phyloP scores from a whole-genome alignment of 2,888 invertebrate species.

The Plemyria rubiginata region DNA sequence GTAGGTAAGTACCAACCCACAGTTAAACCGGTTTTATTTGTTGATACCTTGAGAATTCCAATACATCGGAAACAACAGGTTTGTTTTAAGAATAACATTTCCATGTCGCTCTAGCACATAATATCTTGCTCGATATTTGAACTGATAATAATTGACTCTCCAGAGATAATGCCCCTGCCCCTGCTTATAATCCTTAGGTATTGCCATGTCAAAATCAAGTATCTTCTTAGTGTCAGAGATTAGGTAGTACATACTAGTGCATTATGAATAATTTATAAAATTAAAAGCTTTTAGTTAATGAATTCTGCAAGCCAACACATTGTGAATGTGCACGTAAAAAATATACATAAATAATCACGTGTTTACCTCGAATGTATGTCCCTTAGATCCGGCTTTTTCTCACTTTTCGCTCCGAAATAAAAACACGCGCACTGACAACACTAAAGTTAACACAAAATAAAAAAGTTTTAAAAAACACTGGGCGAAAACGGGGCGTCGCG shows the following conservation, averaged over 20 bases:
- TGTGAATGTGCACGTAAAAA: constrained; percentile 49
- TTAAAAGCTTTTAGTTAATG: too few relatives aligned
- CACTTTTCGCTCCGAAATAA: constrained; percentile 37
- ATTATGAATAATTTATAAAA: too few relatives aligned
- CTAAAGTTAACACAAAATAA: constrained; percentile 48
- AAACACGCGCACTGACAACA: constrained; percentile 55
- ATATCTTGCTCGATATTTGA: neutral
- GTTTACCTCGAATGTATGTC: constrained; percentile 57
- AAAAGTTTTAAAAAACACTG: constrained; percentile 43
- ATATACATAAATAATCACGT: constrained; percentile 52
- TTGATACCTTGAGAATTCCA: constrained; percentile 12
- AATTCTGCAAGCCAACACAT: constrained; percentile 43
- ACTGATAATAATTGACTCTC: too few relatives aligned
- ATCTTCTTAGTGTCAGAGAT: too few relatives aligned
- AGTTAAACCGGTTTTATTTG: constrained; percentile 2
- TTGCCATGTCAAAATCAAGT: too few relatives aligned
- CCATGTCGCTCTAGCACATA: neutral
- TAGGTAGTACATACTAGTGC: too few relatives aligned
- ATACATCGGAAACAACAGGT: constrained; percentile 20
- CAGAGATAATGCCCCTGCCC: too few relatives aligned
- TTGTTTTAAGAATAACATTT: constrained; percentile 11
- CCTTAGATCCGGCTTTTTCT: constrained; percentile 51
- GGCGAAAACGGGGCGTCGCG: constrained; percentile 51
- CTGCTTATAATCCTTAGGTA: too few relatives aligned
- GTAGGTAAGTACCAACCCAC: neutral